Percentiles rank a stretch among this genome's conserved stretches.
phyloP scores from a whole-genome alignment of 1,140 invertebrate genomes.

The Oedothorax gibbosus region DNA sequence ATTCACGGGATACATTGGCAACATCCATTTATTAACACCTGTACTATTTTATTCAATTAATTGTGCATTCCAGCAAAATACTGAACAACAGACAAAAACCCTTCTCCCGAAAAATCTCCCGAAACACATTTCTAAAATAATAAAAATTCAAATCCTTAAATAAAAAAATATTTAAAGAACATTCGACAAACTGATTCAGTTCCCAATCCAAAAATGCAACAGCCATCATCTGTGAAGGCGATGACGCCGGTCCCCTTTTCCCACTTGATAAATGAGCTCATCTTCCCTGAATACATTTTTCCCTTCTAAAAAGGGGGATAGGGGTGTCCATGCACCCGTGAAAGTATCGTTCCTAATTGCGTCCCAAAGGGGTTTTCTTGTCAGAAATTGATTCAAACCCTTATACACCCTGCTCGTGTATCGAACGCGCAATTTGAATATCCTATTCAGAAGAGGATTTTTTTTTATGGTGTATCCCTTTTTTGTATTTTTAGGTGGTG shows the following conservation, averaged over 20 bases:
- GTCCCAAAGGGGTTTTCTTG: constrained; percentile 35
- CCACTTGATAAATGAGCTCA: constrained; percentile 51
- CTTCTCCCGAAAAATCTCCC: too few species aligned
- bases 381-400: constrained; percentile 55
- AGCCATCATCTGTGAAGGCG: constrained; percentile 16
- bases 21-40: too few species aligned
- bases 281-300: constrained; percentile 39
- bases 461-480: neutral
- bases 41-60: too few species aligned
- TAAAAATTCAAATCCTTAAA: too few species aligned
- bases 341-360: constrained; percentile 52
- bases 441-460: constrained; percentile 42
- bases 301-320: constrained; percentile 6
- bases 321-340: neutral
- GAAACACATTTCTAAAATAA: too few species aligned
- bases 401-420: constrained; percentile 6
- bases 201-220: constrained; percentile 10
- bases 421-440: constrained; percentile 40
- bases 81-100: too few species aligned
- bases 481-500: too few species aligned
- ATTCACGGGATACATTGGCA: too few species aligned
- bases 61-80: too few species aligned
- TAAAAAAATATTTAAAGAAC: too few species aligned
- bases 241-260: constrained; percentile 24
- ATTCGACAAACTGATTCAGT: neutral